Evolutionary conservation across 1,140 invertebrate genomes (phyloP).

Genomic region (Glomeris maerens): DNA sequence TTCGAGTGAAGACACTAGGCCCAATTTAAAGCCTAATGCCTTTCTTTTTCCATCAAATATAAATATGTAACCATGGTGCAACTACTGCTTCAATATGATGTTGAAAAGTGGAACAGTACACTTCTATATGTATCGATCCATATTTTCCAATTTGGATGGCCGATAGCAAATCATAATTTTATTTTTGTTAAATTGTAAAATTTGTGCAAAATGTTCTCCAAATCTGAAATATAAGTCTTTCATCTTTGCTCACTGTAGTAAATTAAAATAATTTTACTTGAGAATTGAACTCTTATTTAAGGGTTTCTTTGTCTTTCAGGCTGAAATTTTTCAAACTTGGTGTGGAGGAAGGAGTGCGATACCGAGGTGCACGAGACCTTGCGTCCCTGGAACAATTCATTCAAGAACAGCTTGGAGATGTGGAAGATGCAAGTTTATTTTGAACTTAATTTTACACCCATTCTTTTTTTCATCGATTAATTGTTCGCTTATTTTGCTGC

Average conservation of each 20-base stretch:
- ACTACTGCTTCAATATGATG: no score
- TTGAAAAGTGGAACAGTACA: no score
- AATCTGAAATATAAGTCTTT: no score
- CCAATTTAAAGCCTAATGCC: slow-evolving; percentile 26
- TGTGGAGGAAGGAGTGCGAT: slow-evolving; percentile 43
- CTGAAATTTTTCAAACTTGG: slow-evolving; percentile 58
- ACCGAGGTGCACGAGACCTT: slow-evolving; percentile 52
- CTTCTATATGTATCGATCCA: no score
- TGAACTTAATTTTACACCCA: neutral
- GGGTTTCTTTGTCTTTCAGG: slow-evolving; percentile 23
- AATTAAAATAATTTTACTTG: neutral
- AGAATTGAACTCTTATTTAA: neutral
- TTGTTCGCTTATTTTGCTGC: slow-evolving; percentile 21
- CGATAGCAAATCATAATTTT: no score
- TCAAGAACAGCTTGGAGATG: slow-evolving; percentile 41
- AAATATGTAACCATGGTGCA: no score
- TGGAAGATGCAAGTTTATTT: slow-evolving; percentile 16
- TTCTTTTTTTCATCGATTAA: neutral
- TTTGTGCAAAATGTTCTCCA: no score
- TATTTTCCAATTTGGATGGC: no score
- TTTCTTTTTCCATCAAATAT: no score
- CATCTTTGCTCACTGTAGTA: neutral
- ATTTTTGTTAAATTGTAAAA: no score
- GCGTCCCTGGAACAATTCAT: slow-evolving; percentile 54
- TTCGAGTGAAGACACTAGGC: slow-evolving; percentile 19